Evolutionary conservation across 2,888 invertebrate species (phyloP), one percentile per base, ranked within the genome.

Genomic region (Hydropsyche betteni): DNA sequence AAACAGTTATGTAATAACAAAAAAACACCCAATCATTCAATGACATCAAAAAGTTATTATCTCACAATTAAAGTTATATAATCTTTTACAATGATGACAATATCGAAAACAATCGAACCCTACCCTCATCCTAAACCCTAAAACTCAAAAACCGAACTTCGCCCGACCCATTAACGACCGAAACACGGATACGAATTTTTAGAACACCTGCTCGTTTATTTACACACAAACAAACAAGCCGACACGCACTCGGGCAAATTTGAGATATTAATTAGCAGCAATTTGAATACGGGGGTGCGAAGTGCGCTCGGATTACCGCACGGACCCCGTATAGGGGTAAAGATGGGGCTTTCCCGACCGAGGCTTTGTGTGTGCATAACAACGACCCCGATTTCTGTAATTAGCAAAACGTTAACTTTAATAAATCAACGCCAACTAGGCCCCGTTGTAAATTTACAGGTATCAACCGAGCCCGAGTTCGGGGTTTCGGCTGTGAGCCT

Each of bases 361-460:
- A 51, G 69, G 69, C 50, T 24, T 44, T 44, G 50, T 69, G 69
- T 69, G 69, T 69, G 69, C 50, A 69, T 16, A 53, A 64, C 64
- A 64, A 44, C 44, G 44, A 44, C 44, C 70, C 53, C 70, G 52
- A 70, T 70, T 70, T 70, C 70, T 53, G 70, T 70, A 70, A 70
- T 70, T 70, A 69, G 69, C 69, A 36, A 64, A 69, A 70, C 70
- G 70, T 53, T 53, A 53, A 53, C 53, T 53, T 70, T 70, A 70
- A 70, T 70, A 70, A 70, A 70, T 70, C 70, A 70, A 70, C 24
- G 70, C 34, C 51, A 53, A 8, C 36, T 12, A 16, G 53, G 70
- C 8, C 55, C 64, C 51, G 70, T 53, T 70, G n/a, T 53, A 53
- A 34, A 70, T 70, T 53, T 70, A 33, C 70, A 70, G 70, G 53